Conservation (phyloP, 2,888 invertebrate species). For the Romanomermis culicivorax region DNA sequence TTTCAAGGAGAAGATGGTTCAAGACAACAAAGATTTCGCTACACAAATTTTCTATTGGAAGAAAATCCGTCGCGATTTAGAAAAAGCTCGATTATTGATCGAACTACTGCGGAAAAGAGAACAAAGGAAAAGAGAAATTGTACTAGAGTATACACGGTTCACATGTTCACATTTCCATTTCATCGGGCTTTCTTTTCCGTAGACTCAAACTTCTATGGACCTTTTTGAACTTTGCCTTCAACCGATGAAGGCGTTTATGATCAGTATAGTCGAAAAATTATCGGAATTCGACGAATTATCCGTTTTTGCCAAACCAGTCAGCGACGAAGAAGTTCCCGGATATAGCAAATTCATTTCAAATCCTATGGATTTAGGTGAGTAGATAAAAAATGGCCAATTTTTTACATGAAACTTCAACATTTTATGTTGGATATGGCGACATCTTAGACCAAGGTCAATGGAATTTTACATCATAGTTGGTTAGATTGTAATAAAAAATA, state of each 20-base stretch:
- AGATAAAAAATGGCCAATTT: too few species aligned
- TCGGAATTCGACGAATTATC: background rate
- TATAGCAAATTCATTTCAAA: constrained; percentile 60
- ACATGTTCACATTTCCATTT: too few species aligned
- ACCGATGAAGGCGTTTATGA: background rate
- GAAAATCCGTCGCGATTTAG: constrained; percentile 72
- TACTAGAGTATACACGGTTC: background rate
- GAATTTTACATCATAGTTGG: too few species aligned
- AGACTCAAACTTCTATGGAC: background rate
- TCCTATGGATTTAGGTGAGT: constrained; percentile 53
- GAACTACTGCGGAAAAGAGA: constrained; percentile 86
- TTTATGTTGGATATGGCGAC: too few species aligned
- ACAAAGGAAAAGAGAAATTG: constrained; percentile 61
- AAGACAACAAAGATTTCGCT: background rate
- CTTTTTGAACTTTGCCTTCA: background rate
- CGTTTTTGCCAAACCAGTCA: constrained; percentile 6
- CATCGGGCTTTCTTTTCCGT: too few species aligned
- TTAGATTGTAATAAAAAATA: too few species aligned
- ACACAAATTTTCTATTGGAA: constrained; percentile 48
- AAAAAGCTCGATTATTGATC: constrained; percentile 69
- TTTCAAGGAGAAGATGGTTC: background rate
- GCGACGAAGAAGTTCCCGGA: constrained; percentile 46
- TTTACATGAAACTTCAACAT: too few species aligned
- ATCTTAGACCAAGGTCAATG: too few species aligned
- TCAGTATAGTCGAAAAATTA: background rate